Evolutionary conservation across 2,113 vertebrate species (phyloP).

Genomic region (Labrus mixtus): DNA sequence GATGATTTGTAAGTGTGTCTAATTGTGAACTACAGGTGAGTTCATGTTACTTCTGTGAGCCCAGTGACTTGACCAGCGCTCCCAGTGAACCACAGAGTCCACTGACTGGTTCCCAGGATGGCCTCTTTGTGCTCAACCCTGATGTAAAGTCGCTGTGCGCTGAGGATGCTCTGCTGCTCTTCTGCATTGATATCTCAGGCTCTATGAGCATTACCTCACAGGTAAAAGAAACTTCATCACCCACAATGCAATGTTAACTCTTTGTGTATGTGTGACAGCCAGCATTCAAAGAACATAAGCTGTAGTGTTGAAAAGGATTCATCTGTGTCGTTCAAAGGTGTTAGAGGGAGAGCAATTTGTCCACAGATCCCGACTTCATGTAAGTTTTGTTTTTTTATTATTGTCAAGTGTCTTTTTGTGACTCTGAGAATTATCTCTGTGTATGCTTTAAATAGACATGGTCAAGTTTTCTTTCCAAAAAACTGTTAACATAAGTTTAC

Average conservation of each 20-base stretch:
- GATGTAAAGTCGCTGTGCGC: conserved; percentile 3
- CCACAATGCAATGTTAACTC: not conserved
- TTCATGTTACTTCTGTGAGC: conserved; percentile 77
- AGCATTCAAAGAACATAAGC: not conserved
- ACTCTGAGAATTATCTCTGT: not conserved
- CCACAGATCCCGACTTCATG: conserved; percentile 73
- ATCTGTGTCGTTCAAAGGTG: conserved; percentile 60
- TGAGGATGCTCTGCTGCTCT: conserved; percentile 66
- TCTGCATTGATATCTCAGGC: conserved; percentile 80
- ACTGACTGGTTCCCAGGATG: conserved; percentile 37
- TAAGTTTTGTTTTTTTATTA: conserved; percentile 23
- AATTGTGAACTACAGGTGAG: conserved; percentile 56
- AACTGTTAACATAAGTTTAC: too few relatives aligned
- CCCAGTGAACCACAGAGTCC: not conserved
- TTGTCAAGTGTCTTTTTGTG: not conserved
- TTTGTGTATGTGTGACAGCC: not conserved
- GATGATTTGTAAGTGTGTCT: not conserved
- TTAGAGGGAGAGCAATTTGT: conserved; percentile 17
- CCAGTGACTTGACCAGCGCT: not conserved
- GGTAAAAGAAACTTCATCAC: conserved; percentile 48
- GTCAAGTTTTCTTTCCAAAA: too few relatives aligned
- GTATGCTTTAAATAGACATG: too few relatives aligned
- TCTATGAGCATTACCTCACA: conserved; percentile 77
- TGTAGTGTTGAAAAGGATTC: not conserved
- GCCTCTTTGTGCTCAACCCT: conserved; percentile 63